Base-by-base conservation (phyloP, 2,797 vertebrate species). In the Eremophila alpestris region DNA sequence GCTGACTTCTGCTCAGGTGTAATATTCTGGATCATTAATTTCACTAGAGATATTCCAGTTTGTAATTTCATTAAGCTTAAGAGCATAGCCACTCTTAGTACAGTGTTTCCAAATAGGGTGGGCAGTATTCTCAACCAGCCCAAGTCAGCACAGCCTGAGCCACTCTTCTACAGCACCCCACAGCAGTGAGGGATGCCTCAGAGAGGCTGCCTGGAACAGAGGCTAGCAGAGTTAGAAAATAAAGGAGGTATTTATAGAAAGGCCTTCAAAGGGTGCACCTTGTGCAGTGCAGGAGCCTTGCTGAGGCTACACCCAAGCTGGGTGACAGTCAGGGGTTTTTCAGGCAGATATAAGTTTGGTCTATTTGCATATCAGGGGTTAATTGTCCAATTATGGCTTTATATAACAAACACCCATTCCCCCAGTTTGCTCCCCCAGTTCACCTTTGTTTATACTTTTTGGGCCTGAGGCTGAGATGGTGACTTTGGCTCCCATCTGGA, bases 11-110 rank as follows among this genome's bases (percentile, higher is more conserved):
- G 79, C 92, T 96, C 89, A 56, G 94, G 91, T 96, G 83, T 96
- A 97, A 97, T 97, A 98, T 97, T 98, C 98, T 97, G 97, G 95
- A 88, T 97, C 98, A 96, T 97, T 98, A 98, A 98, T 98, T 98
- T 97, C 92, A 93, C 85, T 94, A 92, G 94, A 94, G 90, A 97
- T 96, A 97, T 94, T 97, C 90, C 62, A 36, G 96, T 97, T 94
- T 96, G 92, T 97, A 98, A 97, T 98, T 98, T 97, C 97, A 98
- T 97, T 97, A 97, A 96, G 97, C 97, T 98, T 97, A 93, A 90
- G 91, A 97, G 93, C 86, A 87, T 93, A 96, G 92, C 74, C 82
- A 88, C 92, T 96, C 92, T 96, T 97, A 97, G 97, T 96, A 95
- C 90, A 59, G 14, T 91, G 68, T 96, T 97, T 97, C 96, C 95